Evolutionary conservation across 2,888 invertebrate species (phyloP).

Genomic region (Limnephilus auricula): DNA sequence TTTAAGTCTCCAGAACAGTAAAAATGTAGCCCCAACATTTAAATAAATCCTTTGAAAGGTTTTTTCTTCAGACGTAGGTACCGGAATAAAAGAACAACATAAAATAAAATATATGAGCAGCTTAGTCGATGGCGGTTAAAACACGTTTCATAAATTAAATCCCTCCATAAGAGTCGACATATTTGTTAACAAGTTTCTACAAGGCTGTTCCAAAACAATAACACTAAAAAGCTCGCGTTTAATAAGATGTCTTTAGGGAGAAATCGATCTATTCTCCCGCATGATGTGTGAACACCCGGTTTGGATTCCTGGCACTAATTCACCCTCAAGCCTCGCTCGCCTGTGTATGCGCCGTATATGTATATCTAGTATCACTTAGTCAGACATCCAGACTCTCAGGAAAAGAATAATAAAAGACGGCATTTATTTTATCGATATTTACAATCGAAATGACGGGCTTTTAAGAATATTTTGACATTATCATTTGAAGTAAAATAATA

Average conservation of each 20-base stretch:
- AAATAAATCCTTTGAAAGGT: slow-evolving; percentile 55
- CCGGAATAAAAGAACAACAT: slow-evolving; percentile 6
- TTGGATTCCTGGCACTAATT: slow-evolving; percentile 6
- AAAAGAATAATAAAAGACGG: slow-evolving; percentile 56
- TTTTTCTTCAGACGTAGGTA: slow-evolving; percentile 5
- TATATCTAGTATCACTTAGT: slow-evolving; percentile 45
- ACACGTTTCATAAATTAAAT: slow-evolving; percentile 57
- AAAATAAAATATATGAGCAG: slow-evolving; percentile 53
- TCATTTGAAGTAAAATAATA: slow-evolving; percentile 62
- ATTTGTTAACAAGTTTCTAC: slow-evolving; percentile 55
- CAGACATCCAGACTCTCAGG: slow-evolving; percentile 46
- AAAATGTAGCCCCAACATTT: neutral
- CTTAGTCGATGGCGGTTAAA: slow-evolving; percentile 36
- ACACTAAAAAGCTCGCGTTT: slow-evolving; percentile 51
- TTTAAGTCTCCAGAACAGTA: neutral
- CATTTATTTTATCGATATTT: slow-evolving; percentile 57
- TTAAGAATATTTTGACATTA: slow-evolving; percentile 63
- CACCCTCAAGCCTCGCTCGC: neutral
- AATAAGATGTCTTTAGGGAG: slow-evolving; percentile 51
- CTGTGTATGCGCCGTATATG: neutral
- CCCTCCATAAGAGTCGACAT: slow-evolving; percentile 53
- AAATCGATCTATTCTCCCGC: slow-evolving; percentile 48
- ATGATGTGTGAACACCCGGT: slow-evolving; percentile 30
- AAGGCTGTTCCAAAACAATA: slow-evolving; percentile 43
- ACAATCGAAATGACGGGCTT: slow-evolving; percentile 56